Base-by-base conservation (phyloP, 2,888 invertebrate species). In the Leistus spinibarbis region DNA sequence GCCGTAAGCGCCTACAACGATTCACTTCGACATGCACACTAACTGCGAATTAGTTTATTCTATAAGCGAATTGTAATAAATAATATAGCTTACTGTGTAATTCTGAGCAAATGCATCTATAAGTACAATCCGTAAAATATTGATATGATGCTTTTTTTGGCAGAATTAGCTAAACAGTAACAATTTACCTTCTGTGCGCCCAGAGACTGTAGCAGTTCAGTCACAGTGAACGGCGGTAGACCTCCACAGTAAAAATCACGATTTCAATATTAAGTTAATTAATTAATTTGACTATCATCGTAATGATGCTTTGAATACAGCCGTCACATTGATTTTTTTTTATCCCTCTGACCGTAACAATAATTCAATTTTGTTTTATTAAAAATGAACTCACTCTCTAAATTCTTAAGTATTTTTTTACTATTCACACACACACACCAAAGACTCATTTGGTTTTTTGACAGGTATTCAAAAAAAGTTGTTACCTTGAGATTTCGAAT, bases 281-380 rank as follows among this genome's bases (percentile, higher is more conserved):
- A 81, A 81, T 81, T 81, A 80, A 80, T 81, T 79, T 80, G 79
- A 81, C 78, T 80, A 73, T 67, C 24, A 67, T 73, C 54, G 62
- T 73, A 73, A 73, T 78, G 81, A 81, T 81, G 78, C 78, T 79
- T 79, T 79, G 79, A 80, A 81, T 81, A 81, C 81, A 79, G 79
- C 70, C 22, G 57, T 70, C 80, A 79, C 76, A 78, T 79, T 80
- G 78, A 24, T 24, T 40, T 40, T 40, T 40, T 80, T 77, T 78
- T 77, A 76, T 74, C 57, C 54, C 60, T 60, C 73, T 40, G 71
- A 54, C 19, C 27, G 22, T 56, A 27, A 23, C 54, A 73, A 57
- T 57, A 73, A 67, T 73, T 66, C 57, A 54, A 62, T 67, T 73
- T 67, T 73, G 57, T 73, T 67, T 73, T 73, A 54, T 73, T 63